phyloP scores from a whole-genome alignment of 2,888 invertebrate species.

The Nephrotoma appendiculata region DNA sequence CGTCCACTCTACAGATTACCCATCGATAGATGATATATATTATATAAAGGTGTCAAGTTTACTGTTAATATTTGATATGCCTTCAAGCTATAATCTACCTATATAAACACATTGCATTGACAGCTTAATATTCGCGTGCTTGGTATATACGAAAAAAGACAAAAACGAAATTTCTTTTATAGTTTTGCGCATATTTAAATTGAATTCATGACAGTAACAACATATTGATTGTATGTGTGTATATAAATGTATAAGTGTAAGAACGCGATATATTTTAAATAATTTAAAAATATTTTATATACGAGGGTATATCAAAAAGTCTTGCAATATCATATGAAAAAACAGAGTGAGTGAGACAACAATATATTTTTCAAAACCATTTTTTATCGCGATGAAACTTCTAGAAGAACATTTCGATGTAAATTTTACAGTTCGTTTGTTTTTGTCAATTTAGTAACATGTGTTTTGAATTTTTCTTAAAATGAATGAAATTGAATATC shows the following conservation, averaged over 20 bases:
- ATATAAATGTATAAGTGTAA: background rate
- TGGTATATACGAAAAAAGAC: background rate
- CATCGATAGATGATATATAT: background rate
- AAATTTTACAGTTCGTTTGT: no score
- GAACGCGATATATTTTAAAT: background rate
- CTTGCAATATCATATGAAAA: no score
- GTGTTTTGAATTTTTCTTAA: no score
- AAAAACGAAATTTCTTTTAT: background rate
- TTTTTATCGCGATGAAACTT: no score
- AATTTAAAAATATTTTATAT: no score
- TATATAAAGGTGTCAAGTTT: background rate
- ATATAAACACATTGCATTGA: background rate
- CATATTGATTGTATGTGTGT: background rate
- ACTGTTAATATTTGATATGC: background rate
- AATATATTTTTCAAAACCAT: no score
- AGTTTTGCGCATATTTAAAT: background rate
- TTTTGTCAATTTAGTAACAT: no score
- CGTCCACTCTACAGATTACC: background rate
- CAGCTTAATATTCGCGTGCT: background rate
- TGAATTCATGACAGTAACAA: background rate
- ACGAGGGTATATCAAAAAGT: no score
- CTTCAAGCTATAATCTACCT: background rate
- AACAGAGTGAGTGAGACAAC: no score
- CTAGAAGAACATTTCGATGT: no score
- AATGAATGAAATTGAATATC: no score